Percentiles rank a stretch among this genome's conserved stretches.
Evolutionary conservation across 2,113 vertebrate species (phyloP).

Genomic region (cattle (Bos taurus)): ARS-UCD2.0 NC_037346.1:14081501-14082000

Average conservation of each 20-base stretch:
- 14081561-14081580: neutral
- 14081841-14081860: neutral
- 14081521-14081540: neutral
- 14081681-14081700: neutral
- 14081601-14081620: neutral
- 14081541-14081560: neutral
- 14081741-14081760: neutral
- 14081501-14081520: neutral
- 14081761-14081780: neutral
- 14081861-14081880: neutral
- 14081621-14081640: neutral
- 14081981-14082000: neutral
- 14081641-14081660: neutral
- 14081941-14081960: neutral
- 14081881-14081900: neutral
- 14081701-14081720: neutral
- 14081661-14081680: neutral
- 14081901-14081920: neutral
- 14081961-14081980: neutral
- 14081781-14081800: conserved; percentile 26
- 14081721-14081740: neutral
- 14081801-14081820: neutral
- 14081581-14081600: neutral
- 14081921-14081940: neutral
- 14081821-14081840: neutral